Evolutionary conservation across 2,888 invertebrate genomes (phyloP).

Genomic region (Strigamia transsilvanica): DNA sequence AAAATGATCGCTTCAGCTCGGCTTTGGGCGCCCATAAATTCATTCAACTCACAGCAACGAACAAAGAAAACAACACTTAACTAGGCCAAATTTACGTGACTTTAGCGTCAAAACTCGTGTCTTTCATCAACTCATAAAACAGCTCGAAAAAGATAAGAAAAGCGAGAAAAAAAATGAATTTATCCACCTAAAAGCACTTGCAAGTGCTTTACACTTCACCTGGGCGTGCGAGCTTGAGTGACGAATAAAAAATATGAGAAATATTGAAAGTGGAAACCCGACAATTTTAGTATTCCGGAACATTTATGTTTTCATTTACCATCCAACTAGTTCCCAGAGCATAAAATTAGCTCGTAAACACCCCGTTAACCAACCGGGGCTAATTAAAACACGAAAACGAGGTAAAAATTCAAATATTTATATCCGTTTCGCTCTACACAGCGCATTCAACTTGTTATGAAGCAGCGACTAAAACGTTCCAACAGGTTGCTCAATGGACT

Average conservation of each 20-base stretch:
- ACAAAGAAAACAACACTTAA: not conserved
- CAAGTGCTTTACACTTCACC: not conserved
- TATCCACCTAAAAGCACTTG: not conserved
- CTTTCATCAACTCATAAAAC: conserved; percentile 3
- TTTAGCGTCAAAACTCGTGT: not conserved
- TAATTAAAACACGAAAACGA: not conserved
- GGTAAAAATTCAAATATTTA: not conserved
- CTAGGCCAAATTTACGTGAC: conserved; percentile 12
- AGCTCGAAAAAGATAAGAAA: not conserved
- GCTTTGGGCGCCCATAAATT: conserved; percentile 7
- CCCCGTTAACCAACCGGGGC: no score
- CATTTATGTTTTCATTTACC: no score
- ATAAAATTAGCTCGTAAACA: no score
- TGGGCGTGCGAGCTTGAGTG: not conserved
- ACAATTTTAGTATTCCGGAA: no score
- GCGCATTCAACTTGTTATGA: not conserved
- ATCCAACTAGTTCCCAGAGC: no score
- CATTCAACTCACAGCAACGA: not conserved
- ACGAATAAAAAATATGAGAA: not conserved
- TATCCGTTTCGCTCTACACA: not conserved
- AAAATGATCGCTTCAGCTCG: conserved; percentile 29
- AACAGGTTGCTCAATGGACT: conserved; percentile 21
- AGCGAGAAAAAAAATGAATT: not conserved
- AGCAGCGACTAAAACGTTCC: not conserved
- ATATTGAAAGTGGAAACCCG: not conserved